Percentiles rank a stretch among this genome's conserved stretches.
These are phyloP conservation scores for Hoplodrina blanda DNA, from an alignment of 2,888 invertebrate species.

Conservation along the genomic window DNA sequence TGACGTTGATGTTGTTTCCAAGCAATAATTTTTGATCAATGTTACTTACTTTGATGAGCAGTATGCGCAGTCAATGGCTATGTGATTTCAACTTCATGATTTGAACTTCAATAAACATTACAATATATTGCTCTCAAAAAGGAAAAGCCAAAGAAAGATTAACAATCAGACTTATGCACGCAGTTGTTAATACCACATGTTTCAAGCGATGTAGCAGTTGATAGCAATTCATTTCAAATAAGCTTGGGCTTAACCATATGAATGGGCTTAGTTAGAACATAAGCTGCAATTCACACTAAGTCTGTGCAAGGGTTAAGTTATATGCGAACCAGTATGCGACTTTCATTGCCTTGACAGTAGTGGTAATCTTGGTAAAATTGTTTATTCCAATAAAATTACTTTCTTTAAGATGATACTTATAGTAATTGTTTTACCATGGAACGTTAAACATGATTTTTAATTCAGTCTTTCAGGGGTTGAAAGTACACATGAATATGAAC, in stretches of 20 bases:
- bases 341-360: slow-evolving; percentile 10
- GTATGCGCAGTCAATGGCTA: no score
- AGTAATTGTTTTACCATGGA: no score
- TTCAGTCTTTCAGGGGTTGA: no score
- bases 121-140: neutral
- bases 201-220: slow-evolving; percentile 31
- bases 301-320: slow-evolving; percentile 14
- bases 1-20: no score
- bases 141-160: neutral
- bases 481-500: no score
- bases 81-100: no score
- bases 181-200: slow-evolving; percentile 18
- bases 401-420: no score
- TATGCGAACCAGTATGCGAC: neutral
- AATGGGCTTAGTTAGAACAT: slow-evolving; percentile 36
- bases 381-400: neutral
- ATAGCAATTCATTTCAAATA: slow-evolving; percentile 34
- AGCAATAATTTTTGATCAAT: no score
- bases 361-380: neutral
- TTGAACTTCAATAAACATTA: neutral
- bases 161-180: slow-evolving; percentile 23
- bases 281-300: slow-evolving; percentile 10
- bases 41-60: no score
- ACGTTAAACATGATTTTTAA: no score
- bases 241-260: slow-evolving; percentile 39